A percentile compares a stretch with the other conserved stretches of the same genome.
Conservation (phyloP, 2,888 invertebrate genomes). For the Orthosia cruda region DNA sequence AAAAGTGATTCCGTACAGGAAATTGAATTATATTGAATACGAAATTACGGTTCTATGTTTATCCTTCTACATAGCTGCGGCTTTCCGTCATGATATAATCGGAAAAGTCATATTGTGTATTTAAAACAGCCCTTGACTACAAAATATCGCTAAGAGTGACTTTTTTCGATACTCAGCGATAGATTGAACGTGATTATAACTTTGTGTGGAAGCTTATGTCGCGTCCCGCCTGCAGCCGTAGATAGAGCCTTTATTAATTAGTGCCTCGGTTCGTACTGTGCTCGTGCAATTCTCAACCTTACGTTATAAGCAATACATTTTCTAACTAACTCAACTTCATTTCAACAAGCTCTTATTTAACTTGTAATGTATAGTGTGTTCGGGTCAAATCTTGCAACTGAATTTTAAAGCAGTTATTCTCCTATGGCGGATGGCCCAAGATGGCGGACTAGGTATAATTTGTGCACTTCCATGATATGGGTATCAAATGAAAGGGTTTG, state of each 20-base stretch:
- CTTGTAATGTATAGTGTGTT: too few relatives aligned
- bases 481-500: too few relatives aligned
- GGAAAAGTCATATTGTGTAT: neutral
- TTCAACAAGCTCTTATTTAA: too few relatives aligned
- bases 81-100: neutral
- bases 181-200: conserved; percentile 20
- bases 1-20: conserved; percentile 50
- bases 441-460: too few relatives aligned
- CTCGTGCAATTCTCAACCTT: neutral
- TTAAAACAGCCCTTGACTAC: neutral
- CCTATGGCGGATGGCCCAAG: too few relatives aligned
- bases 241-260: conserved; percentile 6
- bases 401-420: too few relatives aligned
- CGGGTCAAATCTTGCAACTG: too few relatives aligned
- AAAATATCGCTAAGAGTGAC: neutral
- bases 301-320: neutral
- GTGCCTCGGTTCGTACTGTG: neutral
- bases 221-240: neutral
- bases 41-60: neutral
- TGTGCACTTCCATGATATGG: too few relatives aligned
- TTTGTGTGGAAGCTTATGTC: conserved; percentile 11
- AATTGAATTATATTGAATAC: conserved; percentile 40
- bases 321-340: neutral
- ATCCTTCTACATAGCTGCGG: neutral
- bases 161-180: neutral